phyloP scores from a whole-genome alignment of 2,888 invertebrate genomes.

The Microctonus hyperodae region DNA sequence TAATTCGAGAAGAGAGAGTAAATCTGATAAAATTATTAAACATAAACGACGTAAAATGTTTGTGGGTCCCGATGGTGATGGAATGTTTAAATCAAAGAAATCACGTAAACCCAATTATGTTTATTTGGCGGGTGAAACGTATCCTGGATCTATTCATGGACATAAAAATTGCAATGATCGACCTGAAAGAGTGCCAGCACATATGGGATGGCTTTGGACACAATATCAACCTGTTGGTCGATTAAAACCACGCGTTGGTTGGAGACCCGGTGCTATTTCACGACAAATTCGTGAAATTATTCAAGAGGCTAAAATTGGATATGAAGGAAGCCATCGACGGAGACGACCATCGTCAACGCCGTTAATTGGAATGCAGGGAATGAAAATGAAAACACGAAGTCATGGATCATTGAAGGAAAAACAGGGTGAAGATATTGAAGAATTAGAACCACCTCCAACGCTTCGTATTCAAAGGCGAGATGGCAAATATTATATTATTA shows the following conservation, averaged over 20 bases:
- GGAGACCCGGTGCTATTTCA: slow-evolving; percentile 58
- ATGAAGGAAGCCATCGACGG: slow-evolving; percentile 29
- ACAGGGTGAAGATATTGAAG: slow-evolving; percentile 41
- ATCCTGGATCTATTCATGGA: slow-evolving; percentile 49
- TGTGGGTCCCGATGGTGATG: slow-evolving; percentile 40
- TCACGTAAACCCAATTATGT: slow-evolving; percentile 45
- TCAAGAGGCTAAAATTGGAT: slow-evolving; percentile 41
- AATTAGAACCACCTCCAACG: slow-evolving; percentile 54
- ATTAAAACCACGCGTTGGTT: slow-evolving; percentile 52
- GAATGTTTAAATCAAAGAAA: slow-evolving; percentile 23
- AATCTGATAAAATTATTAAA: slow-evolving; percentile 3
- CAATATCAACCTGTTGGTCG: slow-evolving; percentile 38
- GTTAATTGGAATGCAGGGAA: slow-evolving; percentile 31
- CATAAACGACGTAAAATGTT: slow-evolving; percentile 8
- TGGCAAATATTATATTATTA: slow-evolving; percentile 60
- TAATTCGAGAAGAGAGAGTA: not conserved
- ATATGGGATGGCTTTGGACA: slow-evolving; percentile 61
- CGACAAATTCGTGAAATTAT: slow-evolving; percentile 42
- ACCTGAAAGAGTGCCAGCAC: slow-evolving; percentile 52
- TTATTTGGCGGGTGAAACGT: slow-evolving; percentile 51
- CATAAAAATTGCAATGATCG: slow-evolving; percentile 52
- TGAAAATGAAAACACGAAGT: slow-evolving; percentile 33
- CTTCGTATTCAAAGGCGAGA: slow-evolving; percentile 57
- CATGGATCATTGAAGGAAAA: slow-evolving; percentile 36
- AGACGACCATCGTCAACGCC: slow-evolving; percentile 32